These are phyloP conservation scores for Pelobates cultripes DNA, from an alignment of 2,797 vertebrate genomes.

Conservation along the genomic window DNA sequence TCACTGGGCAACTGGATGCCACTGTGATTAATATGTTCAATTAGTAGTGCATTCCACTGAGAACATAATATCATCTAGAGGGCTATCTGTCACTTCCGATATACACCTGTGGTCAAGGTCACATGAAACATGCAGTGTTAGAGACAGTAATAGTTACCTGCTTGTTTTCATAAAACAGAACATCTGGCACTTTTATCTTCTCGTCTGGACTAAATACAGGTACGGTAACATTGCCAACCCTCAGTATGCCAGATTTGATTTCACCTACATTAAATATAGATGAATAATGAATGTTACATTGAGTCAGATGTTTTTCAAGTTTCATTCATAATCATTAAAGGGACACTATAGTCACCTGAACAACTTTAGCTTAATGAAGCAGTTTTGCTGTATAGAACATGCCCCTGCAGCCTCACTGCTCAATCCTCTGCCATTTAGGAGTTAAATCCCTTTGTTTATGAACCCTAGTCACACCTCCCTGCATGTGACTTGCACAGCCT, in stretches of 20 bases:
- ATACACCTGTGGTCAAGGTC: not conserved
- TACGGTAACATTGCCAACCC: conserved; percentile 81
- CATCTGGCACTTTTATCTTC: conserved; percentile 94
- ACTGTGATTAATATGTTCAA: not conserved
- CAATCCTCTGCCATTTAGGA: no score
- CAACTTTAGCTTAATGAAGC: no score
- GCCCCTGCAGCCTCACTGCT: no score
- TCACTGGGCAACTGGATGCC: not conserved
- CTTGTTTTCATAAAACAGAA: conserved; percentile 93
- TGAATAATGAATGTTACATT: not conserved
- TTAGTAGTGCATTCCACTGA: not conserved
- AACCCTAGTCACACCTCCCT: no score
- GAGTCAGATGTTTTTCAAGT: not conserved
- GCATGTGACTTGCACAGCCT: no score
- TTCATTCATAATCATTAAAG: not conserved
- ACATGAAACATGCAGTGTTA: not conserved
- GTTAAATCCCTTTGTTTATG: no score
- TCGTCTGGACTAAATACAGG: conserved; percentile 79
- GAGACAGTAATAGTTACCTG: conserved; percentile 77
- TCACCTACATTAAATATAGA: conserved; percentile 70
- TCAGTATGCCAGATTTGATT: conserved; percentile 81
- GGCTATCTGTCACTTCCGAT: not conserved
- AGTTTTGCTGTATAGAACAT: no score
- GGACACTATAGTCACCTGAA: no score
- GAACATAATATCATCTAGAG: not conserved